phyloP scores from a whole-genome alignment of 2,113 vertebrate species.

The Pelmatolapia mariae region DNA sequence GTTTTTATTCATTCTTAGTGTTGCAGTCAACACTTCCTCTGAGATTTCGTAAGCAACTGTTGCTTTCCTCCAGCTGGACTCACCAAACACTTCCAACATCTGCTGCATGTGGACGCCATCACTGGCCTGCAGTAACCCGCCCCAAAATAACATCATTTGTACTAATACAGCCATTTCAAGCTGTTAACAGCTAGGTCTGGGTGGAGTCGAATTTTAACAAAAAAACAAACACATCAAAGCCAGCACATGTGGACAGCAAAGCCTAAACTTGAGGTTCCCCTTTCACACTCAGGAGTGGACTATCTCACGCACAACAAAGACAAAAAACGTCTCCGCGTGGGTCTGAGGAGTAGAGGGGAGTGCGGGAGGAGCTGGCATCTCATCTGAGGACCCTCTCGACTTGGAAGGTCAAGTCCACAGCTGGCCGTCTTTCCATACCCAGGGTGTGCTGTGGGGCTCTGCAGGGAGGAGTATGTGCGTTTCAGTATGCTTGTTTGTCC shows the following conservation, averaged over 20 bases:
- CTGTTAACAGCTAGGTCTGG: constrained; percentile 43
- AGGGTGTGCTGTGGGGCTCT: neutral
- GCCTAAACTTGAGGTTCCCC: constrained; percentile 22
- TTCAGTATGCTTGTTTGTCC: neutral
- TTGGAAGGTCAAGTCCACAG: constrained; percentile 35
- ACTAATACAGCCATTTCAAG: constrained; percentile 19
- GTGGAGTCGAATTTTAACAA: constrained; percentile 3
- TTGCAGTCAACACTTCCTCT: neutral
- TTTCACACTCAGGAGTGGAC: constrained; percentile 8
- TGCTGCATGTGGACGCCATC: constrained; percentile 12
- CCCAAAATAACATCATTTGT: constrained; percentile 12
- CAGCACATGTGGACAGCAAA: constrained; percentile 20
- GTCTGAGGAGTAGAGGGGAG: constrained; percentile 14
- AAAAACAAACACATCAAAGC: constrained; percentile 35
- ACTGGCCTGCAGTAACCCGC: neutral
- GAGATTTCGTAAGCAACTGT: neutral
- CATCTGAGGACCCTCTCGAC: constrained; percentile 34
- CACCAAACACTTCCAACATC: neutral
- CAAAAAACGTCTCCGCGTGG: neutral
- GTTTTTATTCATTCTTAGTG: neutral
- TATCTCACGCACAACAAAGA: neutral
- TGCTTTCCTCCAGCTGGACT: neutral
- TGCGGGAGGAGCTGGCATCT: constrained; percentile 40
- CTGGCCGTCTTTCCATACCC: constrained; percentile 23
- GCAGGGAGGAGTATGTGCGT: neutral